Percentiles rank a stretch among this genome's conserved stretches.
These are phyloP conservation scores for Melanitta fusca DNA, from an alignment of 2,797 vertebrate genomes.

Conservation along the genomic window DNA sequence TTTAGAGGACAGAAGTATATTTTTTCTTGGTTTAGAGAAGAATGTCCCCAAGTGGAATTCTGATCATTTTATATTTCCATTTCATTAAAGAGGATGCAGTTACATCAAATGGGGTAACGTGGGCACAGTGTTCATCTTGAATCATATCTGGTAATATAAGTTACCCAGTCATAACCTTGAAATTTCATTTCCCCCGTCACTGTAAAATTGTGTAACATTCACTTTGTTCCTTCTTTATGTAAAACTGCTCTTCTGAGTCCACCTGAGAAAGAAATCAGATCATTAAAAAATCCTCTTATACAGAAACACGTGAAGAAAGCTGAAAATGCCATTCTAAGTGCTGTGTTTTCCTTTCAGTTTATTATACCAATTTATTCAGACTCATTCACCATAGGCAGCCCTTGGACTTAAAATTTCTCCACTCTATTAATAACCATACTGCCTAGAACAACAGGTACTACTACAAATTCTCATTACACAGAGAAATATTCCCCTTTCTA, in stretches of 20 bases:
- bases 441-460: background rate
- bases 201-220: background rate
- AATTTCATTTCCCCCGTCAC: background rate
- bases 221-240: background rate
- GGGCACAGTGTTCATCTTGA: background rate
- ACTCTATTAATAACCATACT: background rate
- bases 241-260: constrained; percentile 6
- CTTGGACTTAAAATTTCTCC: background rate
- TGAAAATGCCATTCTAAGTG: background rate
- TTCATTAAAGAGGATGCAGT: background rate
- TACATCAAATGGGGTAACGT: background rate
- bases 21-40: background rate
- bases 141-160: background rate
- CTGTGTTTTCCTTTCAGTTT: background rate
- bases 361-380: background rate
- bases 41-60: background rate
- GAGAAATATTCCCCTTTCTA: background rate
- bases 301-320: constrained; percentile 8
- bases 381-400: background rate
- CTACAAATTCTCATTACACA: background rate
- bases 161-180: background rate
- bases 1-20: background rate
- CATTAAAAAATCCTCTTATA: background rate
- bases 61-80: background rate
- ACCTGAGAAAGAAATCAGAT: background rate